Conservation (phyloP, 2,797 vertebrate species). For the Myripristis jacobus region DNA sequence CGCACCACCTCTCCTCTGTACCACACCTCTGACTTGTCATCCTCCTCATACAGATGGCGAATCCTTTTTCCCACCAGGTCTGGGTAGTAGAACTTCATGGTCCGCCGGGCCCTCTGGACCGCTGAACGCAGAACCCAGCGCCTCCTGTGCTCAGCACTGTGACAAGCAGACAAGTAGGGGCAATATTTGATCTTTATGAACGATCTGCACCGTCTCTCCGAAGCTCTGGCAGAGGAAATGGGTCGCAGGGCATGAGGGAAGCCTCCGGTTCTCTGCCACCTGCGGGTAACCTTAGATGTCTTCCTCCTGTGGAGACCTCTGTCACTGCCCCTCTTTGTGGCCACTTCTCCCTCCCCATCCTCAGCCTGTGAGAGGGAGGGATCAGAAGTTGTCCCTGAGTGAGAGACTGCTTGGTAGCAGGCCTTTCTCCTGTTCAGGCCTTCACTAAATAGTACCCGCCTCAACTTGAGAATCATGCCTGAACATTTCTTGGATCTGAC, state of each 20-base stretch:
- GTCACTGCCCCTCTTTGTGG: background rate
- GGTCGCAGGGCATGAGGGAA: conserved; percentile 54
- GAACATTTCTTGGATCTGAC: conserved; percentile 60
- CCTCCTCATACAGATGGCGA: conserved; percentile 87
- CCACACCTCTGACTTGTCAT: conserved; percentile 87
- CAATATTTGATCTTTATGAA: conserved; percentile 83
- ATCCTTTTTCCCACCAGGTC: conserved; percentile 88
- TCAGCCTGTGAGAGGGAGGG: conserved; percentile 24
- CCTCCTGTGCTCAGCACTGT: conserved; percentile 70
- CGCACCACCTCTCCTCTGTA: conserved; percentile 84
- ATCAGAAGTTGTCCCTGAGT: conserved; percentile 26
- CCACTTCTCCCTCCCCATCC: background rate
- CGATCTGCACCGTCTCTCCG: conserved; percentile 64
- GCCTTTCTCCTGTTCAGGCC: conserved; percentile 59
- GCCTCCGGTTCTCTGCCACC: conserved; percentile 47
- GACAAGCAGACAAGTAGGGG: conserved; percentile 78
- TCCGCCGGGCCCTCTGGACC: conserved; percentile 63
- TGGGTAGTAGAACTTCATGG: conserved; percentile 75
- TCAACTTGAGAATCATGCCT: conserved; percentile 82
- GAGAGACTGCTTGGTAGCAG: conserved; percentile 62
- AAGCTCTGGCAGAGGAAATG: conserved; percentile 42
- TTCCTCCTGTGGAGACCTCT: conserved; percentile 33
- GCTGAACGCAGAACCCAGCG: conserved; percentile 83
- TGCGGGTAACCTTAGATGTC: conserved; percentile 33
- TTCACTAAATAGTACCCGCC: conserved; percentile 70